Evolutionary conservation across 2,797 vertebrate species (phyloP), one percentile per base, ranked within the genome.

Genomic region (Aulostomus chinensis): DNA sequence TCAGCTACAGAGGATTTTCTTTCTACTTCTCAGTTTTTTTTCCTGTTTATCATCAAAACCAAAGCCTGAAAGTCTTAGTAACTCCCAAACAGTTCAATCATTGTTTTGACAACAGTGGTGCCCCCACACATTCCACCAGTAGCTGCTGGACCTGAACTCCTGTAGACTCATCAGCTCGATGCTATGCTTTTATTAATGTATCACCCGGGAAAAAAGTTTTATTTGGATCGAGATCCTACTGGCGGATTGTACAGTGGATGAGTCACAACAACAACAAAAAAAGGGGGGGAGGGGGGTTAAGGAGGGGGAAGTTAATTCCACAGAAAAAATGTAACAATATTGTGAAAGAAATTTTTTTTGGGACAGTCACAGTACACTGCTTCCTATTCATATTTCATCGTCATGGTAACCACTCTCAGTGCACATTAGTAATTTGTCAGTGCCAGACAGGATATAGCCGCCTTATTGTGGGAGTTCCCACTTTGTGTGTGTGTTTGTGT

Each of bases 101-200:
- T 56, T 91, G 86, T 88, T 88, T 84, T 85, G 85, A 81, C 85
- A 86, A 90, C 86, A 75, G 65, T 16, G 42, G 39, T 40, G 72
- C 65, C 72, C 71, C 47, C 49, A 36, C 65, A 68, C 72, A 78
- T 84, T 85, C 84, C 73, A 37, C 49, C 61, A 47, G 61, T 36
- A 52, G 62, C 74, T 42, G 12, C 50, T 48, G 53, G 50, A 47
- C 35, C 34, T 22, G 21, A 15, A 40, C 49, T 58, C 17, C 52
- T 9, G 9, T 10, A 14, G 26, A 65, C 24, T 14, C 25, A 22
- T 58, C 43, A 21, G 20, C 49, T 22, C 61, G 29, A 47, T 49
- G 13, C n/a, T n/a, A n/a, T 29, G 17, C 59, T 66, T 70, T 65
- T n/a, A 53, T 52, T 48, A 42, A 57, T 20, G 21, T 36, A 38